Base-by-base conservation (phyloP, 2,888 invertebrate genomes). In the Psylliodes chrysocephalus region DNA sequence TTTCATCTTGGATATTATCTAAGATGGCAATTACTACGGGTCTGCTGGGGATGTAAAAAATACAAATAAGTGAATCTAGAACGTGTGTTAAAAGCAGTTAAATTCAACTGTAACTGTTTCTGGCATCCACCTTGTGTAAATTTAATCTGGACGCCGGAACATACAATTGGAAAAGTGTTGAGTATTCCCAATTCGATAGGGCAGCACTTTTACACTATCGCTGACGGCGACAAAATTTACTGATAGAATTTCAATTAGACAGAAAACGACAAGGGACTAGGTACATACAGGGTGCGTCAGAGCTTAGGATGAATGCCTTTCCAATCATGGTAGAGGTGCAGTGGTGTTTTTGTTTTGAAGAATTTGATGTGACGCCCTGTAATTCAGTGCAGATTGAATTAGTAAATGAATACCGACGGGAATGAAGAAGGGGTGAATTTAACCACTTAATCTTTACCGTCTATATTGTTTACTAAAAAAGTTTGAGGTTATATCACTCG, bases 171-270 rank as follows among this genome's bases (percentile, higher is more conserved):
- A 22, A 28, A 44, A 42, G 54, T 49, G 57, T 46, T 49, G 56
- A 64, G 19, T 38, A 55, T 38, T 52, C 46, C 10, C 59, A 28
- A 47, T 64, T 55, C 38, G 62, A 64, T 62, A 52, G 59, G 62
- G 30, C 19, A 54, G 47, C 30, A 56, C 55, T 64, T 60, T 61
- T 56, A 61, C 64, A 35, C 57, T 35, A 47, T 14, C 68, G 71
- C 66, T 63, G 70, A 68, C 72, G 70, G 70, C 73, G 70, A 74
- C 75, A 74, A 73, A 76, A 77, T 77, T 78, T 77, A 77, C n/a
- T n/a, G n/a, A 77, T 76, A 76, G 75, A 73, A 70, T 71, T 73
- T 72, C 77, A 78, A 78, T 78, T 78, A 78, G 73, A 71, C 71
- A 72, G 70, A 75, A 76, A 75, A 75, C 73, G 74, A 70, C 71